Base-by-base conservation (phyloP, 2,797 vertebrate genomes). In the Yasuhikotakia modesta region DNA sequence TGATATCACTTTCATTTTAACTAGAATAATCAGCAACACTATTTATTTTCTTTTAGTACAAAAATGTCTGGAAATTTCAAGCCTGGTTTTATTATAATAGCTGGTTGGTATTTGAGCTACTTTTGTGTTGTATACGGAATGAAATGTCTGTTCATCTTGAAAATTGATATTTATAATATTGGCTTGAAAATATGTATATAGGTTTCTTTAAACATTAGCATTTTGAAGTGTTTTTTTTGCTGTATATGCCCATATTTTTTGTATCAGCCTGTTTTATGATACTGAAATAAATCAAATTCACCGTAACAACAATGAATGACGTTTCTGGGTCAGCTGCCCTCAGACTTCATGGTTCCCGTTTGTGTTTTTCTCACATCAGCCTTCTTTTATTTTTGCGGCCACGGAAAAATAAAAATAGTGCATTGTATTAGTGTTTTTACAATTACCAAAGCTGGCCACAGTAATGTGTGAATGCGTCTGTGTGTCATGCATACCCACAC, bases 391-490 rank as follows among this genome's bases (percentile, higher is more conserved):
- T 70, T 60, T 53, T 73, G 68, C 68, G 70, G 66, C 50, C 50
- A 80, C 16, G 19, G 43, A 70, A 46, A 55, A 55, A 64, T 78
- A 79, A 83, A 85, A 84, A 84, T 84, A 86, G 70, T 35, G 45
- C 81, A 83, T 85, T 85, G 84, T 84, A 53, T 83, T 67, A 57
- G 74, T 12, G 22, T 64, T 79, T 78, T 74, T 81, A 79, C 67
- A 82, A 79, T 81, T 48, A 19, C 48, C 22, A 66, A 71, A 78
- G 73, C 67, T 82, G 32, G 77, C 64, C 79, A 67, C 57, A 35
- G 76, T 73, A 74, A 86, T 75, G 75, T 83, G 81, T 80, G 83
- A 82, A 78, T 78, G 73, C 83, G 79, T 79, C 80, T 79, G 46
- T 76, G 30, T 66, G 27, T 27, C 27, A 27, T 27, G 27, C 65